Conservation (phyloP, 2,113 vertebrate genomes). For the Nicator chloris region DNA sequence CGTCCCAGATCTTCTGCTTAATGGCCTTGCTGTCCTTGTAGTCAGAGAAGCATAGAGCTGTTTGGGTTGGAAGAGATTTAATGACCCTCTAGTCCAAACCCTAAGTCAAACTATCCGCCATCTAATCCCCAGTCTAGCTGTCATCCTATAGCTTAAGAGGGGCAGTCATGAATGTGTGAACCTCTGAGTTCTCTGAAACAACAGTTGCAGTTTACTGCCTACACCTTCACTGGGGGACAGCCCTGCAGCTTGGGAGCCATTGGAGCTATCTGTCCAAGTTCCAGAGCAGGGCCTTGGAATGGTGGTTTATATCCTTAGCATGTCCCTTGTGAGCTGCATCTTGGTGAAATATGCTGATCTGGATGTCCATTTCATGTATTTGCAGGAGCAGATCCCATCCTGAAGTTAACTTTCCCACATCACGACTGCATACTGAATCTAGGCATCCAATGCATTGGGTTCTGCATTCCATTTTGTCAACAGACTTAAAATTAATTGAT, state of each 20-base stretch:
- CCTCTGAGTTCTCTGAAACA: neutral
- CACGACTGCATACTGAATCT: neutral
- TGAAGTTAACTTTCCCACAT: neutral
- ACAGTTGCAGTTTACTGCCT: neutral
- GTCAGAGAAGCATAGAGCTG: neutral
- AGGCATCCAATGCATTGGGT: neutral
- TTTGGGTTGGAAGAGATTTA: neutral
- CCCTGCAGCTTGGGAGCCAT: rapidly evolving
- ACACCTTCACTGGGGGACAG: neutral
- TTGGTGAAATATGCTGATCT: neutral
- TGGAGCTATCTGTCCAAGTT: neutral
- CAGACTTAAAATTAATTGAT: neutral
- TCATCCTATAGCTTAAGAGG: neutral
- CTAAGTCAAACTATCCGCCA: neutral
- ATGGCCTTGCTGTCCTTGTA: neutral
- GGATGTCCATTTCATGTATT: rapidly evolving
- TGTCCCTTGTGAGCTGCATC: neutral
- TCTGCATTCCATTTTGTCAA: neutral
- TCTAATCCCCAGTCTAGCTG: neutral
- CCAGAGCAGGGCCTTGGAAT: neutral
- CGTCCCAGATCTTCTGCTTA: neutral
- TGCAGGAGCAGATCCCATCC: neutral
- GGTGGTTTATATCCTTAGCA: neutral
- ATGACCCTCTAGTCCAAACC: neutral
- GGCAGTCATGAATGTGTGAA: neutral